Percentiles rank a stretch among this genome's conserved stretches.
phyloP scores from a whole-genome alignment of 2,797 vertebrate species.

The Gouania willdenowi region DNA sequence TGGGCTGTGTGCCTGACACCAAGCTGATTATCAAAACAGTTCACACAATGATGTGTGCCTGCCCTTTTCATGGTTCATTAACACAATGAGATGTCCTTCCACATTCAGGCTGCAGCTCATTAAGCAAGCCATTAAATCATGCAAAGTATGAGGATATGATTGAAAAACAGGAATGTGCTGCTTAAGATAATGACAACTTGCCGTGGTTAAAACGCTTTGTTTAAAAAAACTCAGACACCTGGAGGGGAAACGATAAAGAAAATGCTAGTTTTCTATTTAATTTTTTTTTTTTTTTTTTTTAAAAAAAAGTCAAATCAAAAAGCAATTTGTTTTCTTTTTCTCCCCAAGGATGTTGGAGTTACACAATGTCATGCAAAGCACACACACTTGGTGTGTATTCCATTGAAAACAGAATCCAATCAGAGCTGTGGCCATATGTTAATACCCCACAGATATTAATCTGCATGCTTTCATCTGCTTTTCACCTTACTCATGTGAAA shows the following conservation, averaged over 20 bases:
- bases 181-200: slow-evolving; percentile 58
- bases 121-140: slow-evolving; percentile 76
- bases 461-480: slow-evolving; percentile 39
- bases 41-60: slow-evolving; percentile 67
- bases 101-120: slow-evolving; percentile 77
- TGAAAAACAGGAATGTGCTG: slow-evolving; percentile 56
- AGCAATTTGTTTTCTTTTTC: slow-evolving; percentile 56
- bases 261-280: slow-evolving; percentile 53
- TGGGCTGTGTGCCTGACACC: slow-evolving; percentile 45
- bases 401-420: slow-evolving; percentile 40
- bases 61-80: slow-evolving; percentile 82
- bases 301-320: slow-evolving; percentile 64
- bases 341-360: slow-evolving; percentile 29
- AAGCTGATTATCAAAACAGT: slow-evolving; percentile 65
- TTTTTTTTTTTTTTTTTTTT: too few relatives aligned
- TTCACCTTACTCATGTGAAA: slow-evolving; percentile 22
- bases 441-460: slow-evolving; percentile 48
- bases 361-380: slow-evolving; percentile 20
- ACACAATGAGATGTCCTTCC: slow-evolving; percentile 72
- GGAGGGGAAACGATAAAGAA: slow-evolving; percentile 53
- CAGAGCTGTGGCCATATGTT: slow-evolving; percentile 51
- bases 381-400: slow-evolving; percentile 26
- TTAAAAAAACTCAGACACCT: slow-evolving; percentile 45
- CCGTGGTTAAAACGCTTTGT: slow-evolving; percentile 49
- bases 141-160: slow-evolving; percentile 56